Evolutionary conservation across 2,113 vertebrate species (phyloP).

Genomic region (Sorex araneus): DNA sequence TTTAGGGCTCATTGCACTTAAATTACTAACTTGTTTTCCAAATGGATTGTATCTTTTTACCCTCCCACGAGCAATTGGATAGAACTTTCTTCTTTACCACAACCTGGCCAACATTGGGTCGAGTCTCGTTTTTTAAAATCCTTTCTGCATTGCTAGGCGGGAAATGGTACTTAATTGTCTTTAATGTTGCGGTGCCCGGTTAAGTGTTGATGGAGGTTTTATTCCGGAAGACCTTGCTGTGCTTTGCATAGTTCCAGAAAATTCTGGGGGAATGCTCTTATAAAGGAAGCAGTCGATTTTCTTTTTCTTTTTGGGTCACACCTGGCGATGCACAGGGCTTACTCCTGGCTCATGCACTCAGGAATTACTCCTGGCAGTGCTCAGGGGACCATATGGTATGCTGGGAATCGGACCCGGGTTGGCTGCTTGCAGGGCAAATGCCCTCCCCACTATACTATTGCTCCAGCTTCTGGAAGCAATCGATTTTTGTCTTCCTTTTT

Average conservation of each 20-base stretch:
- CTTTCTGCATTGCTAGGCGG: conserved; percentile 40
- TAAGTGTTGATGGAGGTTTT: conserved; percentile 46
- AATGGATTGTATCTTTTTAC: conserved; percentile 44
- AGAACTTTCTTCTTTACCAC: not conserved
- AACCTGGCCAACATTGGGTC: not conserved
- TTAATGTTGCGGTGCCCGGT: not conserved
- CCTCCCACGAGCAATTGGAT: not conserved
- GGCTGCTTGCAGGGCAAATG: too few relatives aligned
- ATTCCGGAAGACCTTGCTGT: conserved; percentile 46
- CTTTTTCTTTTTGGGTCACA: too few relatives aligned
- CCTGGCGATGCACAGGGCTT: too few relatives aligned
- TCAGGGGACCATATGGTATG: too few relatives aligned
- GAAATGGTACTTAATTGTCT: not conserved
- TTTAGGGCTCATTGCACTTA: not conserved
- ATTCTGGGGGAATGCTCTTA: conserved; percentile 41
- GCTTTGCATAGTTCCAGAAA: conserved; percentile 30
- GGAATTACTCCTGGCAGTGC: too few relatives aligned
- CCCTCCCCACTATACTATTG: too few relatives aligned
- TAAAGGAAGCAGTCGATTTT: not conserved
- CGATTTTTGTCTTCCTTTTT: conserved; percentile 50
- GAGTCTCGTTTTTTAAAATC: not conserved
- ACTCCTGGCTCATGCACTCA: too few relatives aligned
- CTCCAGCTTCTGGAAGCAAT: too few relatives aligned
- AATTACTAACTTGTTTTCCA: conserved; percentile 66
- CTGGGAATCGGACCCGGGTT: too few relatives aligned